phyloP scores from a whole-genome alignment of 1,140 invertebrate species.

The Ceratoteleas bidentatus region DNA sequence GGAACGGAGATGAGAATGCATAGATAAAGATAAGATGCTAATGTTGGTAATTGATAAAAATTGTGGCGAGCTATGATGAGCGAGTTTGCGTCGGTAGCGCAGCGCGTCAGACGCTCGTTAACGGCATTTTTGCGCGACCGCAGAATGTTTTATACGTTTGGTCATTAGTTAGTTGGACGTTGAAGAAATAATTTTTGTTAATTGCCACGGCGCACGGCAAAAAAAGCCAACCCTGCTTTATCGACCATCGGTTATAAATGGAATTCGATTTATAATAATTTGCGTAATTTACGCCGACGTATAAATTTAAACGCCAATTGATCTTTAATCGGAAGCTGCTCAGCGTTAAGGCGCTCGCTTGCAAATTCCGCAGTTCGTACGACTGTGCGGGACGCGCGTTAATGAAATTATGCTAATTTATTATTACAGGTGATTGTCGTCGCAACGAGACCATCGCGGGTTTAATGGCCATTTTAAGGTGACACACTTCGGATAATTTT shows the following conservation, averaged over 20 bases:
- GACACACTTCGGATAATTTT: no score
- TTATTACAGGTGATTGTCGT: no score
- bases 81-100: conserved; percentile 57
- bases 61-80: conserved; percentile 54
- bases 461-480: no score
- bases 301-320: conserved; percentile 41
- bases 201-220: conserved; percentile 31
- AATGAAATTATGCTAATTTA: no score
- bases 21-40: conserved; percentile 64
- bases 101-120: conserved; percentile 61
- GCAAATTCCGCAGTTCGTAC: not conserved
- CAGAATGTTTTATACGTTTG: conserved; percentile 51
- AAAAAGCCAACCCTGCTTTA: conserved; percentile 41
- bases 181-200: conserved; percentile 61
- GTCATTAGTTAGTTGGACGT: conserved; percentile 56
- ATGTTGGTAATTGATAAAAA: conserved; percentile 63
- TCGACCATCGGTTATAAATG: conserved; percentile 47
- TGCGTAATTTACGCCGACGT: conserved; percentile 39
- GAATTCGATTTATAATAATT: conserved; percentile 57
- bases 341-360: conserved; percentile 11
- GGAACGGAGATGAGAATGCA: conserved; percentile 63
- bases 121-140: conserved; percentile 42
- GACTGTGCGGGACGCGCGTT: no score
- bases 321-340: conserved; percentile 12
- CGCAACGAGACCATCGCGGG: no score